Base-by-base conservation (phyloP, 2,113 vertebrate species). In the Catharus bicknelli region DNA sequence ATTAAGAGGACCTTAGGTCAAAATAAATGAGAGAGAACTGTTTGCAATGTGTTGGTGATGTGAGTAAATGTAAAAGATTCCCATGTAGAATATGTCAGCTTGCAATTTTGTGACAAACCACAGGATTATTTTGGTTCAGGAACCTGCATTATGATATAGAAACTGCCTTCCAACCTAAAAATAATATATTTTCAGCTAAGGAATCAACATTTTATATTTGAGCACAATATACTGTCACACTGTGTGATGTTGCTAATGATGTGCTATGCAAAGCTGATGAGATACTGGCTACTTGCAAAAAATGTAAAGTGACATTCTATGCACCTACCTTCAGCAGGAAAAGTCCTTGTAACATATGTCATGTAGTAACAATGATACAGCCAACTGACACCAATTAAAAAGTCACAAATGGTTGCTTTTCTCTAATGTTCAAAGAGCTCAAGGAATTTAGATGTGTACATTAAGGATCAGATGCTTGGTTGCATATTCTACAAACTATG, bases 331-430 rank as follows among this genome's bases (percentile, higher is more conserved):
- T 93, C 73, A 63, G 51, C 73, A 77, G 51, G 54, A 92, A 81
- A 55, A 87, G 70, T 72, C 78, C 87, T 92, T 83, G 80, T 90
- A 97, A 96, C 86, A 84, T 89, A 89, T 96, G 88, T 93, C 95
- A 95, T 95, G 85, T 90, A 94, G 76, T 88, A 95, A 90, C 93
- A 89, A 96, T 96, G 94, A 94, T 90, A 92, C 73, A 95, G 73
- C 61, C 90, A 91, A 92, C 93, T 96, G 95, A 90, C 93, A 93
- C 90, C 96, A 96, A 96, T 96, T 97, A 97, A 96, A 95, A 97
- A 94, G 93, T 96, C 95, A 96, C 94, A 96, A 93, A 68, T 95
- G 94, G 79, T 79, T 96, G 93, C 94, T 95, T 87, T 95, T 88
- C 80, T 94, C 66, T 92, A 93, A 90, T 86, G 91, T 93, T 96